Base-by-base conservation (phyloP, 1,140 invertebrate species). In the Diabrotica virgifera region DNA sequence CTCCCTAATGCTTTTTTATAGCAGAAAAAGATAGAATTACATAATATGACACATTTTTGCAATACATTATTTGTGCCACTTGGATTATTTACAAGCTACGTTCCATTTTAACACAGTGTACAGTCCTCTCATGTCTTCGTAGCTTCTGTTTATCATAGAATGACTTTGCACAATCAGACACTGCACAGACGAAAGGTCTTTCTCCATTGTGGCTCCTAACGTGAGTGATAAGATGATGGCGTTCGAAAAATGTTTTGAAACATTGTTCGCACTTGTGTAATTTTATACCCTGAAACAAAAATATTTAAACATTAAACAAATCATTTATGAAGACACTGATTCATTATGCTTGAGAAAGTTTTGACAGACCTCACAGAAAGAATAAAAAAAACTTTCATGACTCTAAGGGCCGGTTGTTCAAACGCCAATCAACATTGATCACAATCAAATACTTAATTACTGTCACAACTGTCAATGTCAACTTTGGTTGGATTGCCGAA, bases 201-300 rank as follows among this genome's bases (percentile, higher is more conserved):
- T 72, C 71, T 6, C 69, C 69, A 40, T 63, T 72, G 52, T 69
- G 70, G 59, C 54, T 67, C 37, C 69, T 52, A 12, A 67, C 50
- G 59, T 71, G 70, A 35, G 69, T 64, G n/a, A 63, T 69, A 11
- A 72, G 50, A 65, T 71, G 70, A 66, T 71, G 70, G 14, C 66
- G 64, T 65, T 70, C 71, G 63, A 66, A 72, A 50, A 72, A 71
- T 50, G 71, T 64, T 56, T 72, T 72, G 64, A 68, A 72, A 61
- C 71, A 72, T 37, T 66, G 54, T 36, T 68, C 64, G 60, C 71
- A 72, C 37, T 72, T 70, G 52, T 70, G 63, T 51, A 60, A 55
- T n/a, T 67, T 62, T 9, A 70, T n/a, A 9, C 70, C 70, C 70
- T 72, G 61, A 40, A 70, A 67, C 35, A 62, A 66, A 63, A 58